A percentile compares a stretch with the other conserved stretches of the same genome.
Conservation (phyloP, 2,888 invertebrate genomes). For the Drosophila anomelani region DNA sequence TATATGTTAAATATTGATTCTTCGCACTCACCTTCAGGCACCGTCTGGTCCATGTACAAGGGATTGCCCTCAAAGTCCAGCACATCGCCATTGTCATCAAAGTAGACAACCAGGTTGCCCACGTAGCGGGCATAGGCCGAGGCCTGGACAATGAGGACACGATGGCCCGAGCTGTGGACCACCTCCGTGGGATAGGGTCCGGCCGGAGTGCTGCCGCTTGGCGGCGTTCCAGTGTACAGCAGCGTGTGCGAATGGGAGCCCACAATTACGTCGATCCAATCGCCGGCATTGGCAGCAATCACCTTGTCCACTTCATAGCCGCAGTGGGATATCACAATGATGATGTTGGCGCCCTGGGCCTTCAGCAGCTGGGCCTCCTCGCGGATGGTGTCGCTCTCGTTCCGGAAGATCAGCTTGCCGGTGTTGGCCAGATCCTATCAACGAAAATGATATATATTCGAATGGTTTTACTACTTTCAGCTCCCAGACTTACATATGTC, state of each 20-base stretch:
- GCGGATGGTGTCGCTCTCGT: constrained; percentile 89
- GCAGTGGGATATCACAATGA: constrained; percentile 93
- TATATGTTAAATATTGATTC: neutral
- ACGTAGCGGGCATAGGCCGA: constrained; percentile 91
- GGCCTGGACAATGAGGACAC: constrained; percentile 89
- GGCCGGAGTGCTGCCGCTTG: constrained; percentile 86
- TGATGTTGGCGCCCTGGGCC: constrained; percentile 89
- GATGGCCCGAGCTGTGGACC: constrained; percentile 85
- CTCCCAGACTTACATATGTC: constrained; percentile 86
- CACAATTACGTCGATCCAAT: constrained; percentile 92
- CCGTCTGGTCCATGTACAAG: constrained; percentile 86
- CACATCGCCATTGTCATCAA: constrained; percentile 89
- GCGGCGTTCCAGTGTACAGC: constrained; percentile 87
- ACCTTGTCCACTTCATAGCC: constrained; percentile 89
- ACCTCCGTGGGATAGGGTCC: constrained; percentile 90
- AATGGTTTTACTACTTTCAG: neutral
- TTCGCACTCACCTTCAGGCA: constrained; percentile 87
- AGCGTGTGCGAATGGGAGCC: constrained; percentile 94
- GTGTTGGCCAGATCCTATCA: constrained; percentile 88
- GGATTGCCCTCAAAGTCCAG: constrained; percentile 90
- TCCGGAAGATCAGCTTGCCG: constrained; percentile 88
- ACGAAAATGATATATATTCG: constrained; percentile 5
- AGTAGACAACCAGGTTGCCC: constrained; percentile 90
- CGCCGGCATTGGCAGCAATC: constrained; percentile 88
- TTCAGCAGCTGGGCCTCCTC: constrained; percentile 88